Conservation (phyloP, 2,113 vertebrate genomes). For the Charadrius vociferus region DNA sequence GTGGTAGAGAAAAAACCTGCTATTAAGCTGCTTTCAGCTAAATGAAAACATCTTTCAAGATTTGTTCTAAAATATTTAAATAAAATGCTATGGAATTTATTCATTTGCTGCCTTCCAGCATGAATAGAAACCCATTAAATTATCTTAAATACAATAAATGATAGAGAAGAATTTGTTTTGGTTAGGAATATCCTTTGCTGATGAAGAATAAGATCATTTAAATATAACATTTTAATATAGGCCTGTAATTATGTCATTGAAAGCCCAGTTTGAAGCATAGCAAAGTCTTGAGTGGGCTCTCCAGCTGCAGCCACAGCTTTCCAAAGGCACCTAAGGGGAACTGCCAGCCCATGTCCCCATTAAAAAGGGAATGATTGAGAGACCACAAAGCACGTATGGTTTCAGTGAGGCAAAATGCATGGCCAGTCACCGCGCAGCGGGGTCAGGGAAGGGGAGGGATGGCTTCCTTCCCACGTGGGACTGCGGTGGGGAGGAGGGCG, state of each 20-base stretch:
- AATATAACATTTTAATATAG: conserved; percentile 43
- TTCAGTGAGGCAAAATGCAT: neutral
- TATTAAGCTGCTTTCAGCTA: conserved; percentile 77
- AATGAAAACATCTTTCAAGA: conserved; percentile 76
- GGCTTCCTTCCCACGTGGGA: neutral
- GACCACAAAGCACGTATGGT: accelerated
- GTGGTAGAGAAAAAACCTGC: conserved; percentile 63
- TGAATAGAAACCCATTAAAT: conserved; percentile 50
- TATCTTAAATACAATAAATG: conserved; percentile 66
- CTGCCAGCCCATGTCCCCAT: neutral
- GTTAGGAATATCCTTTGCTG: conserved; percentile 49
- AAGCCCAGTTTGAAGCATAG: neutral
- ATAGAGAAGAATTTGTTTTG: conserved; percentile 56
- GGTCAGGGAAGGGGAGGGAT: neutral
- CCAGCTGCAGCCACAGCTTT: conserved; percentile 17
- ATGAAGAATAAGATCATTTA: conserved; percentile 58
- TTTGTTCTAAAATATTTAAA: conserved; percentile 78
- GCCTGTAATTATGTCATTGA: conserved; percentile 43
- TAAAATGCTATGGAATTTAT: conserved; percentile 73
- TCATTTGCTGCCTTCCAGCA: conserved; percentile 52
- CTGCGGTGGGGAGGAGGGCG: neutral
- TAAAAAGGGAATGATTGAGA: neutral
- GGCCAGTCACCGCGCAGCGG: accelerated
- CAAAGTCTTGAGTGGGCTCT: neutral
- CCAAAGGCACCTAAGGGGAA: neutral